A percentile compares a stretch with the other conserved stretches of the same genome.
Evolutionary conservation across 2,113 vertebrate genomes (phyloP).

Genomic region (Lamprotornis superbus): DNA sequence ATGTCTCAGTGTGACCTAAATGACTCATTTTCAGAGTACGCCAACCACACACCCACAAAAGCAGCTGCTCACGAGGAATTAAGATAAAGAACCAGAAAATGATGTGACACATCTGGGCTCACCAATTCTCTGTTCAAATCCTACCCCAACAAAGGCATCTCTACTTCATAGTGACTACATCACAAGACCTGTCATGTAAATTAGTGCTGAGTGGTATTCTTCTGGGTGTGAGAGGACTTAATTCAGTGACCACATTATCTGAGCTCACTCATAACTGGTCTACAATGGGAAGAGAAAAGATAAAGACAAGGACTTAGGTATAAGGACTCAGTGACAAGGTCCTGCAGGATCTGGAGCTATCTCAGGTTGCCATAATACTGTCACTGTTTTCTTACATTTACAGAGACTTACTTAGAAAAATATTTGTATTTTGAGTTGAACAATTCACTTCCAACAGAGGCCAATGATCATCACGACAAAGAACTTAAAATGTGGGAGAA

Average conservation of each 20-base stretch:
- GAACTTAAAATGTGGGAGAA: neutral
- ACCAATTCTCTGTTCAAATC: neutral
- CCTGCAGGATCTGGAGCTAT: neutral
- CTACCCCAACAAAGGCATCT: neutral
- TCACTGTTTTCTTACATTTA: neutral
- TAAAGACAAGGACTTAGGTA: neutral
- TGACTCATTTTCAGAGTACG: neutral
- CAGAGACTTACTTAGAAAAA: neutral
- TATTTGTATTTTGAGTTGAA: neutral
- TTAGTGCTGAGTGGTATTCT: neutral
- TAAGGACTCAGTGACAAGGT: neutral
- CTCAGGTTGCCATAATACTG: neutral
- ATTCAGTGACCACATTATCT: neutral
- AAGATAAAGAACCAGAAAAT: neutral
- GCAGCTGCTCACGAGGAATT: neutral
- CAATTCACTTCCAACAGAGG: neutral
- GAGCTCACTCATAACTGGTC: neutral
- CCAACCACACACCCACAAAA: neutral
- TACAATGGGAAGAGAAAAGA: neutral
- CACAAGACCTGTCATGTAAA: neutral
- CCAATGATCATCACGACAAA: neutral
- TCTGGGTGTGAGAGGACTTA: neutral
- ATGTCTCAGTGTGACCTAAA: neutral
- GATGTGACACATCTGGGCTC: neutral
- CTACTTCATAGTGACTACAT: neutral